Conservation (phyloP, 2,797 vertebrate species). For the Sebastes ruberrimus region DNA sequence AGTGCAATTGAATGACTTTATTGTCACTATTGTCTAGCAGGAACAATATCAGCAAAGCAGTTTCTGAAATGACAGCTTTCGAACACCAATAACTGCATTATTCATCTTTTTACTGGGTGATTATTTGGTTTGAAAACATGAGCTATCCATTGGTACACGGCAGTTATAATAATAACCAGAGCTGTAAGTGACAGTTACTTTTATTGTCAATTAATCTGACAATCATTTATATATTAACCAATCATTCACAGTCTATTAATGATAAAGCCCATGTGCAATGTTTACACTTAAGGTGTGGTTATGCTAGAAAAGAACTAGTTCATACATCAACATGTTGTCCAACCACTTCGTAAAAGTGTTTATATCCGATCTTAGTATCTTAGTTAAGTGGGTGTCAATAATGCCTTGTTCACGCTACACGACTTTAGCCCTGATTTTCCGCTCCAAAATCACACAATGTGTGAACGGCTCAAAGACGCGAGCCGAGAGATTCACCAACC, state of each 20-base stretch:
- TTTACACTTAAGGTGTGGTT: background rate
- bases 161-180: background rate
- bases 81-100: slow-evolving; percentile 19
- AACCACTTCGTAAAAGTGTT: background rate
- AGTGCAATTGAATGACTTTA: slow-evolving; percentile 59
- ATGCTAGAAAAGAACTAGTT: background rate
- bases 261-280: background rate
- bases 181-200: background rate
- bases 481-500: too few species aligned
- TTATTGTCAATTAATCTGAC: slow-evolving; percentile 1
- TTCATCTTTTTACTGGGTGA: slow-evolving; percentile 9
- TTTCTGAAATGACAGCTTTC: slow-evolving; percentile 59
- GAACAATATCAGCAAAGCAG: slow-evolving; percentile 47
- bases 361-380: background rate
- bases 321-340: background rate
- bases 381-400: background rate
- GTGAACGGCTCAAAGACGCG: too few species aligned
- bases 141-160: background rate
- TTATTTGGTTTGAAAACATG: slow-evolving; percentile 40
- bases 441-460: too few species aligned
- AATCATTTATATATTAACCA: background rate
- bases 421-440: too few species aligned
- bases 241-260: background rate
- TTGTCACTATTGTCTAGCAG: slow-evolving; percentile 65
- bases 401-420: too few species aligned